Percentiles rank a stretch among this genome's conserved stretches.
These are phyloP conservation scores for Trachemys scripta DNA, from an alignment of 2,113 vertebrate species.

Conservation along the genomic window DNA sequence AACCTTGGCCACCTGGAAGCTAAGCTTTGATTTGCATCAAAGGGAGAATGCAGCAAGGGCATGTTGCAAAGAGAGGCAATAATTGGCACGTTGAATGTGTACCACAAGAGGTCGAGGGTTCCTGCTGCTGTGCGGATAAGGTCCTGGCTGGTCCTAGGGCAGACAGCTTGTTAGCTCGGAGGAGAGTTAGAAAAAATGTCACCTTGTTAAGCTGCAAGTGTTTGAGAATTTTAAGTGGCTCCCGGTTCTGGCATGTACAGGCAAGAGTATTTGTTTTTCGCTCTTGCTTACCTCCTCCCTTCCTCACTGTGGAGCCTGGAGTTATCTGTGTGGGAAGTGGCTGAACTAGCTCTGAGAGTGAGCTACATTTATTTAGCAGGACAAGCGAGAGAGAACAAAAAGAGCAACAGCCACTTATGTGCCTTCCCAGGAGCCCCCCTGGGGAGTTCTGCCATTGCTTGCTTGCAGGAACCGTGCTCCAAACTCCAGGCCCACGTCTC, in stretches of 20 bases:
- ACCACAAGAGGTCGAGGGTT: background rate
- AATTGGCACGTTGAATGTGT: background rate
- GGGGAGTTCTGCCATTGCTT: background rate
- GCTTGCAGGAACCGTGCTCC: background rate
- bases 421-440: background rate
- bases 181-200: background rate
- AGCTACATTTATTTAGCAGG: background rate
- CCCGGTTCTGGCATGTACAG: fast-evolving
- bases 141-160: background rate
- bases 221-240: background rate
- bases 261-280: background rate
- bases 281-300: background rate
- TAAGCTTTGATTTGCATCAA: background rate
- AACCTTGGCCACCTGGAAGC: background rate
- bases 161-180: fast-evolving
- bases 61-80: background rate
- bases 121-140: background rate
- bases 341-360: fast-evolving
- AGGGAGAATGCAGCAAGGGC: fast-evolving
- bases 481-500: background rate
- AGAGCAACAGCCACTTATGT: background rate
- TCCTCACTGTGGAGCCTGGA: background rate
- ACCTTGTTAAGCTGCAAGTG: background rate
- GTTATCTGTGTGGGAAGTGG: background rate
- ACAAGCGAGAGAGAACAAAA: background rate